These are phyloP conservation scores for Tapera naevia DNA, from an alignment of 2,797 vertebrate genomes.

Conservation along the genomic window DNA sequence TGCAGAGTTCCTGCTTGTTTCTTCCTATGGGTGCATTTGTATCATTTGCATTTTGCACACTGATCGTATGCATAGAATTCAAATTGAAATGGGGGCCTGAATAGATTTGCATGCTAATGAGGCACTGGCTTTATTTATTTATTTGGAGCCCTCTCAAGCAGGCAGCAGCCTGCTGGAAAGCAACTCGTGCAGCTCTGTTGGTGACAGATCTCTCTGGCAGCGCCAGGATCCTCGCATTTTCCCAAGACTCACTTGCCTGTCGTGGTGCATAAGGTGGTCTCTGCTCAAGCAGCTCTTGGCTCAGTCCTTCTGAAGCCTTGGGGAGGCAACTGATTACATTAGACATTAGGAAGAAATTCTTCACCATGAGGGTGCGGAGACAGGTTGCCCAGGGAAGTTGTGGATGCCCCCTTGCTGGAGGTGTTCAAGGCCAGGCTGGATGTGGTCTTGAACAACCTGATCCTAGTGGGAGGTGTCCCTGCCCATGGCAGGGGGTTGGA, in stretches of 20 bases:
- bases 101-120: conserved; percentile 83
- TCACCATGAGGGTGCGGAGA: too few species aligned
- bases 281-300: neutral
- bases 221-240: rapidly evolving
- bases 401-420: too few species aligned
- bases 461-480: too few species aligned
- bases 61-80: conserved; percentile 79
- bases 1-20: conserved; percentile 74
- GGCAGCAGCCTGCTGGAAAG: conserved; percentile 8
- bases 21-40: conserved; percentile 77
- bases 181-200: neutral
- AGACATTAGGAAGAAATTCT: too few species aligned
- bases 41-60: conserved; percentile 82
- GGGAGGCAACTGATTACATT: neutral
- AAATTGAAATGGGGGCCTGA: conserved; percentile 76
- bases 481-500: too few species aligned
- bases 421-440: too few species aligned
- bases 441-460: too few species aligned
- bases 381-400: too few species aligned
- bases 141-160: conserved; percentile 69
- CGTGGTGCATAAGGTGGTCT: rapidly evolving
- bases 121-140: conserved; percentile 51
- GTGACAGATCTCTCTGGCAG: neutral
- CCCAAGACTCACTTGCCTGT: neutral
- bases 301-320: neutral